phyloP scores from a whole-genome alignment of 2,113 vertebrate species.

The human (Homo sapiens) region DNA sequence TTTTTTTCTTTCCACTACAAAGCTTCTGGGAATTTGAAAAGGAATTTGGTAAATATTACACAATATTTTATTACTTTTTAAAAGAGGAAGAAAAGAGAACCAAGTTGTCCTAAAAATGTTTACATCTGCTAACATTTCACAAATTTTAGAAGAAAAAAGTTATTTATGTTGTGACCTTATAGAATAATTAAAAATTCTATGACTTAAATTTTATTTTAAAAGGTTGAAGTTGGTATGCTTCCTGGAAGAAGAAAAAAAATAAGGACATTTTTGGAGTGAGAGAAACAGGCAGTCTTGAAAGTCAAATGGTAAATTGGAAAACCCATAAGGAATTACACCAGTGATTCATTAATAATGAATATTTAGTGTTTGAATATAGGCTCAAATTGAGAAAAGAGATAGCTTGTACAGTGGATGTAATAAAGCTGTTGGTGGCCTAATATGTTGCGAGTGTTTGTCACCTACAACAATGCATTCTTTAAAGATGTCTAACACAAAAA shows the following conservation, averaged over 20 bases:
- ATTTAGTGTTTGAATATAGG: conserved; percentile 3
- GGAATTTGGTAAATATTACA: not conserved
- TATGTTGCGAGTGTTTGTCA: conserved; percentile 80
- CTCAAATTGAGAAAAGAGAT: conserved; percentile 66
- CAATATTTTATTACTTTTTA: not conserved
- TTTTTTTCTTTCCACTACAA: not conserved
- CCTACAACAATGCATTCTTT: conserved; percentile 79
- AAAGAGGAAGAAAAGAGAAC: not conserved
- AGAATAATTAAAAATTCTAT: not conserved
- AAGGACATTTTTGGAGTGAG: not conserved
- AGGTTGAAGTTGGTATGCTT: not conserved
- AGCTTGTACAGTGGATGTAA: conserved; percentile 50
- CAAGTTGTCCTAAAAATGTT: not conserved
- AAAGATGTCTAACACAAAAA: conserved; percentile 77
- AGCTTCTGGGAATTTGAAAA: not conserved
- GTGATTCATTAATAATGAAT: conserved; percentile 34
- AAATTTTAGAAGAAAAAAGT: not conserved
- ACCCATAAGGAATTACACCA: not conserved
- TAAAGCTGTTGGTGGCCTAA: conserved; percentile 78
- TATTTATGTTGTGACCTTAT: not conserved
- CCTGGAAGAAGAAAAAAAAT: not conserved
- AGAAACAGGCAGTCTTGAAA: conserved; percentile 53
- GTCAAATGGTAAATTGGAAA: conserved; percentile 63
- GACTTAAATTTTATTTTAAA: not conserved
- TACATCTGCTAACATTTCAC: not conserved